Percentiles rank a stretch among this genome's conserved stretches.
phyloP scores from a whole-genome alignment of 2,113 vertebrate genomes.

The Alces alces region DNA sequence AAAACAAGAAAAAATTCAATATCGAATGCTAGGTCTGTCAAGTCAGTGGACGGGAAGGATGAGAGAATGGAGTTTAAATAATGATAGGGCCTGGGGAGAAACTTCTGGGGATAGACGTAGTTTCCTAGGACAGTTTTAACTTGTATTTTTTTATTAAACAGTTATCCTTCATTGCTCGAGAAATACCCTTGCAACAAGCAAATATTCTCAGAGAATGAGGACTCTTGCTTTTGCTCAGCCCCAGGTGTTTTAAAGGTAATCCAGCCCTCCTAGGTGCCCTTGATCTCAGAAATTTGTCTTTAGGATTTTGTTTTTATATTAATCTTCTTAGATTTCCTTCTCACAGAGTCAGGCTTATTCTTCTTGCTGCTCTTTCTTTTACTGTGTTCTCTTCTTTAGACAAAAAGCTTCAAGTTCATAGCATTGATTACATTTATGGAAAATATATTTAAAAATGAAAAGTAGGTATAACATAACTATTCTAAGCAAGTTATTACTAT shows the following conservation, averaged over 20 bases:
- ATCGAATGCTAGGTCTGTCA: not conserved
- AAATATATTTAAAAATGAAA: not conserved
- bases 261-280: not conserved
- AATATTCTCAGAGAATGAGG: not conserved
- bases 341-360: not conserved
- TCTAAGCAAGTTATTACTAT: not conserved
- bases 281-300: not conserved
- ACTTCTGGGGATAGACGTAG: not conserved
- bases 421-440: not conserved
- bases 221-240: not conserved
- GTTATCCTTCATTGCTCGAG: not conserved
- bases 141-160: not conserved
- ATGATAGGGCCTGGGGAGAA: not conserved
- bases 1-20: not conserved
- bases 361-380: not conserved
- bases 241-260: not conserved
- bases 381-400: not conserved
- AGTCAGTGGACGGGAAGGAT: not conserved
- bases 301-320: slow-evolving; percentile 8
- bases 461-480: not conserved
- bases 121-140: not conserved
- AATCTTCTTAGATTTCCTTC: slow-evolving; percentile 6
- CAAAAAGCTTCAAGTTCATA: not conserved
- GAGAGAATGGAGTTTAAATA: not conserved
- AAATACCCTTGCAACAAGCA: not conserved